These are phyloP conservation scores for Dasypogon diadema DNA, from an alignment of 2,888 invertebrate species.

Conservation along the genomic window DNA sequence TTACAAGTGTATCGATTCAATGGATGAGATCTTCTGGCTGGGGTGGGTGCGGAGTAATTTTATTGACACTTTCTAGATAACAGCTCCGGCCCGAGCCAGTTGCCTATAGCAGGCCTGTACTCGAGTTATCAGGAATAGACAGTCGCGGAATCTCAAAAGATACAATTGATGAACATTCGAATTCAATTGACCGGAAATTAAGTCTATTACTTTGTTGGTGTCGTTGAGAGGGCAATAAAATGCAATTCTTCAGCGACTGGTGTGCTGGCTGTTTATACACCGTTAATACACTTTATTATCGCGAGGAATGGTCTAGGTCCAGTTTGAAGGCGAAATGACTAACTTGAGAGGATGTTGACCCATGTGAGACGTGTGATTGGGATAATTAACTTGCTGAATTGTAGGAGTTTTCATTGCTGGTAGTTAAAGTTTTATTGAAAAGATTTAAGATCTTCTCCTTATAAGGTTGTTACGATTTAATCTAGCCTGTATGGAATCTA, in stretches of 20 bases:
- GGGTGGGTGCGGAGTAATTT: neutral
- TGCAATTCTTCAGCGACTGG: neutral
- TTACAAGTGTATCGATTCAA: neutral
- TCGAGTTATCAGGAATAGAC: too few relatives aligned
- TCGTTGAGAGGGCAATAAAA: neutral
- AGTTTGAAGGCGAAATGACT: neutral
- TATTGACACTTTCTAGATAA: neutral
- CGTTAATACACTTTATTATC: neutral
- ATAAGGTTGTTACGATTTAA: neutral
- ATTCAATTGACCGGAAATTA: slow-evolving; percentile 3
- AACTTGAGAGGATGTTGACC: neutral
- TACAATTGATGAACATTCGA: neutral
- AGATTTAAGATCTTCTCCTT: neutral
- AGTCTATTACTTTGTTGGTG: neutral
- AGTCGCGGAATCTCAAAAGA: too few relatives aligned
- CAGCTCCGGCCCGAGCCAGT: too few relatives aligned
- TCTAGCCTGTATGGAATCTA: neutral
- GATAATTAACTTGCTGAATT: neutral
- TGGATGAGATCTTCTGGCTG: neutral
- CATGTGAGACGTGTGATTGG: neutral
- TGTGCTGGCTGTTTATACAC: neutral
- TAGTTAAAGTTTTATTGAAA: too few relatives aligned
- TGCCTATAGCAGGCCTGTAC: too few relatives aligned
- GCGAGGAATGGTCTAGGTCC: neutral
- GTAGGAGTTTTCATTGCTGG: too few relatives aligned